These are phyloP conservation scores for Lethenteron camtschaticum DNA, from an alignment of 2,113 vertebrate genomes.

Conservation along the genomic window DNA sequence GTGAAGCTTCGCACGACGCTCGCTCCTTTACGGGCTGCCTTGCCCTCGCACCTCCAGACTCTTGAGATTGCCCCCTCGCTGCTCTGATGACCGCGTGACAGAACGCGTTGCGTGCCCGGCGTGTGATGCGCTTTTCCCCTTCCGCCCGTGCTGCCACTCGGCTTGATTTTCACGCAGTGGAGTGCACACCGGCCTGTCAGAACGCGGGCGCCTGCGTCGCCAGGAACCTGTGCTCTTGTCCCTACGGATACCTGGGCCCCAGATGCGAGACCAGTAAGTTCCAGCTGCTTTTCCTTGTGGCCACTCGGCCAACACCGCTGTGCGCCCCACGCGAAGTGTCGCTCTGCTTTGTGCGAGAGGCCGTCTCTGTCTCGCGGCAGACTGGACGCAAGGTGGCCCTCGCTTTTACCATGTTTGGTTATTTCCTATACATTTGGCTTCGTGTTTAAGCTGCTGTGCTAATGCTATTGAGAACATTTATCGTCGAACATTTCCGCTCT, in stretches of 20 bases:
- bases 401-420: neutral
- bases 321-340: neutral
- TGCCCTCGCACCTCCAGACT: neutral
- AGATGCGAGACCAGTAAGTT: conserved; percentile 61
- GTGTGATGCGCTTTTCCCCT: neutral
- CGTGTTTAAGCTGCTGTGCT: neutral
- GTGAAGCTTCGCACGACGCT: conserved; percentile 18
- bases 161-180: conserved; percentile 21
- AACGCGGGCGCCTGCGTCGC: conserved; percentile 47
- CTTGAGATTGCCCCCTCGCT: neutral
- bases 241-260: conserved; percentile 61
- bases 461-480: neutral
- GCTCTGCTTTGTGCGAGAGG: conserved; percentile 1
- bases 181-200: conserved; percentile 39
- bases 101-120: neutral
- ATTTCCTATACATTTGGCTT: neutral
- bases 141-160: neutral
- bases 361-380: neutral
- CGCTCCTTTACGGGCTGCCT: neutral
- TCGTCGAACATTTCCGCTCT: too few species aligned
- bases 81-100: neutral
- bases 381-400: neutral
- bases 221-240: conserved; percentile 55
- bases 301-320: too few species aligned
- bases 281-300: neutral